Evolutionary conservation across 1,140 invertebrate species (phyloP), one percentile per base, ranked within the genome.

Genomic region (Lepidotrigona ventralis): DNA sequence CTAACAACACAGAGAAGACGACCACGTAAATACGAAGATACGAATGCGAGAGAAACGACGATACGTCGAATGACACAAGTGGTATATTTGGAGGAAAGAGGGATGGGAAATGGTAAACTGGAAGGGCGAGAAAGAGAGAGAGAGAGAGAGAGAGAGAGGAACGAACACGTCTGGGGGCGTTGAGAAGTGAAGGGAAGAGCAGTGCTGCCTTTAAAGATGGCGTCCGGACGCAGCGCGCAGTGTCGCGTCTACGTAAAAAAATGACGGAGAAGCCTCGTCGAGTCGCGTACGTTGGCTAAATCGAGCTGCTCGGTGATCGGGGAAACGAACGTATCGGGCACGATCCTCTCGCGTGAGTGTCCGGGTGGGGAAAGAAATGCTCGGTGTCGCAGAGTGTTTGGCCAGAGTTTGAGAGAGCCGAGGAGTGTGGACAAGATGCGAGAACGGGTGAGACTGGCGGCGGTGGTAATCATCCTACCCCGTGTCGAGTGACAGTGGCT

Each of bases 401-500:
- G 54, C 12, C n/a, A 29, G 39, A 46, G 6, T 46, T 29, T 71
- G 75, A 71, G 75, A 71, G 17, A 21, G 54, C 1, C 21, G 2
- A 81, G 56, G 39, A 19, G 39, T 0, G 23, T 70, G 51, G n/a
- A 21, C 64, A 80, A 53, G 76, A 84, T 80, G 85, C 72, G 69
- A 87, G 58, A 69, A 74, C 72, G 69, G 78, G 58, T 72, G 29
- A 74, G 82, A 86, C 81, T 79, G 79, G 63, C 58, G 79, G 63
- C 58, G 23, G 58, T 83, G 78, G 85, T 74, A 83, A 68, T 86
- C 84, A 88, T 85, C 63, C 84, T 86, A 91, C 89, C 85, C 85
- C 90, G 91, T 92, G 86, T 92, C 92, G 88, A 90, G 87, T 92
- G 89, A 91, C 92, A 88, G 79, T 81, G 85, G 90, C 92, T 93